phyloP scores from a whole-genome alignment of 1,140 invertebrate species.

The Polypedilum pembai region DNA sequence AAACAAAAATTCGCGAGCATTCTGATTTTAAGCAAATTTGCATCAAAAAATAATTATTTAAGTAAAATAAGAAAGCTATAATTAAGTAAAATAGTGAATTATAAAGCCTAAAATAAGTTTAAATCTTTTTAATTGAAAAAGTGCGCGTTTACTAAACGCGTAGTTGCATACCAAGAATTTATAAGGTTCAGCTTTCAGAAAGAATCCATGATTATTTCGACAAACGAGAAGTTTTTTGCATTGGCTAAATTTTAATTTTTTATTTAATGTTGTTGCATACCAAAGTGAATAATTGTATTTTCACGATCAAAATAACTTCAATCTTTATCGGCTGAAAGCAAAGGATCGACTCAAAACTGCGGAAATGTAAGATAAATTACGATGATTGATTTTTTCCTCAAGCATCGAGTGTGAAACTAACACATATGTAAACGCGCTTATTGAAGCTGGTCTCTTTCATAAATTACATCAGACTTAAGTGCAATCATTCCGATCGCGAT shows the following conservation, averaged over 20 bases:
- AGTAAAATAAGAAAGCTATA: too few relatives aligned
- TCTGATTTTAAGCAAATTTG: too few relatives aligned
- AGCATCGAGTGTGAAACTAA: conserved; percentile 8
- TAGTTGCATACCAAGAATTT: background rate
- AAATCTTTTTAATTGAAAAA: background rate
- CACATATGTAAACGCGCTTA: conserved; percentile 21
- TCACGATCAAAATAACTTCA: background rate
- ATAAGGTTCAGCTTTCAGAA: background rate
- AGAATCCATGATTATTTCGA: conserved; percentile 2
- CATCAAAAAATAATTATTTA: too few relatives aligned
- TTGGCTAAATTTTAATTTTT: conserved; percentile 19
- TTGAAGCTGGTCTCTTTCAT: background rate
- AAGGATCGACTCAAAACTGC: conserved; percentile 17
- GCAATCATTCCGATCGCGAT: background rate
- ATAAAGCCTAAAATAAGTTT: too few relatives aligned
- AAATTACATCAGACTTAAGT: conserved; percentile 25
- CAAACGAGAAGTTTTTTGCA: conserved; percentile 2
- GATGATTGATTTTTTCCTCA: conserved; percentile 20
- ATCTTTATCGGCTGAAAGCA: conserved; percentile 7
- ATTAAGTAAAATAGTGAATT: too few relatives aligned
- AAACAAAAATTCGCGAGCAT: too few relatives aligned
- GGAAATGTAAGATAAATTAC: conserved; percentile 20
- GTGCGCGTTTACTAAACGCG: background rate
- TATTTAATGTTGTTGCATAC: conserved; percentile 23
- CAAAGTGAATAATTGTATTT: background rate